Conservation (phyloP, 64 coral and sea anemone genomes). For the Catalaphyllia jardinei region DNA sequence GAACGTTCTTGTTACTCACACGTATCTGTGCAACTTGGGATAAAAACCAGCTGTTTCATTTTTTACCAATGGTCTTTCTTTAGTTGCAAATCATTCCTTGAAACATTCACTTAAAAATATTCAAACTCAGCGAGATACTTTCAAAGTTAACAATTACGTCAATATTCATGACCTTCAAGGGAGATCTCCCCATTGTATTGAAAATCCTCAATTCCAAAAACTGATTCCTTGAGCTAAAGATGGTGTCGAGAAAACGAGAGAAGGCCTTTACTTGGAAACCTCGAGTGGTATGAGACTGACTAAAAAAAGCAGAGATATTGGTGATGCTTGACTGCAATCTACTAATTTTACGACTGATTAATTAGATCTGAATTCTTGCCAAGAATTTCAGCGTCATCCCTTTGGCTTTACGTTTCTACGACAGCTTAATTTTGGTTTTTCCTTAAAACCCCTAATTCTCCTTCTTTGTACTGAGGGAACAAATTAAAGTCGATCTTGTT, state of each 20-base stretch:
- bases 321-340: neutral
- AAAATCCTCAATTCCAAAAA: neutral
- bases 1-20: neutral
- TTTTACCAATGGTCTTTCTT: neutral
- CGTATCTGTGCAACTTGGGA: neutral
- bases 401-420: too few species aligned
- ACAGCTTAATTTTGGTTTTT: too few species aligned
- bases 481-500: too few species aligned
- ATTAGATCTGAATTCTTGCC: too few species aligned
- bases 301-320: neutral
- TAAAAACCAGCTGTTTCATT: conserved; percentile 14
- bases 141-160: neutral
- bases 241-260: neutral
- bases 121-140: neutral
- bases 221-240: neutral
- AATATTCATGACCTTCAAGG: neutral
- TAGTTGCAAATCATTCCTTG: neutral
- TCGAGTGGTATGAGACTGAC: neutral
- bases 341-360: neutral
- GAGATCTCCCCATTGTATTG: neutral
- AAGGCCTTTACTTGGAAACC: neutral
- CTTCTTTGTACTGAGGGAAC: too few species aligned
- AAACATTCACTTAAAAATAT: neutral
- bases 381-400: too few species aligned
- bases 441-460: too few species aligned